Percentiles rank a stretch among this genome's conserved stretches.
Evolutionary conservation across 2,888 invertebrate species (phyloP).

Genomic region (Caenorhabditis doughertyi): DNA sequence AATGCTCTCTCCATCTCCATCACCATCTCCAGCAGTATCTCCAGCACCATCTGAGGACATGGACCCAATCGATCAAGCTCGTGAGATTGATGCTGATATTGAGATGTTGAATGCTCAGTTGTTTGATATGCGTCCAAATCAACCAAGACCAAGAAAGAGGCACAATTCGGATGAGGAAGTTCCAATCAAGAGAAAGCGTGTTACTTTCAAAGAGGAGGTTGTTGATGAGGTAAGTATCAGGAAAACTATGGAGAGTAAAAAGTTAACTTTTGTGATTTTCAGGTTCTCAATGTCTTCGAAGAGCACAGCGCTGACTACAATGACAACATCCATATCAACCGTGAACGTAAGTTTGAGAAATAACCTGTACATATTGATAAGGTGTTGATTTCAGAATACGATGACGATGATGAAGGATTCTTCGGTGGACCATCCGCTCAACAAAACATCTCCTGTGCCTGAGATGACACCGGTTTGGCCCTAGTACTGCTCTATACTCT

Average conservation of each 20-base stretch:
- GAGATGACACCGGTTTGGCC: background rate
- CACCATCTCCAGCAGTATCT: constrained; percentile 21
- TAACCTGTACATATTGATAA: background rate
- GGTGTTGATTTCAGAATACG: constrained; percentile 15
- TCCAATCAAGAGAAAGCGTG: constrained; percentile 30
- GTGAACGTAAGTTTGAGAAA: constrained; percentile 3
- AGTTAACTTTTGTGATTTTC: background rate
- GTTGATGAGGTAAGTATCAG: constrained; percentile 44
- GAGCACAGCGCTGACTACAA: background rate
- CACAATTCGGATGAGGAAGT: constrained; percentile 18
- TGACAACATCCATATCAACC: background rate
- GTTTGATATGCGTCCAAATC: constrained; percentile 25
- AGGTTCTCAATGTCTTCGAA: background rate
- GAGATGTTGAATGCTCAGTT: constrained; percentile 36
- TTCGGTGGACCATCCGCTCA: constrained; percentile 27
- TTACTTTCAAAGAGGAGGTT: constrained; percentile 39
- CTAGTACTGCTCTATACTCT: too few relatives aligned
- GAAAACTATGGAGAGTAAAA: background rate
- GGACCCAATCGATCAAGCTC: constrained; percentile 7
- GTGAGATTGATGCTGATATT: constrained; percentile 12
- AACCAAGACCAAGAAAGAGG: constrained; percentile 31
- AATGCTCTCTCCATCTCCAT: constrained; percentile 35
- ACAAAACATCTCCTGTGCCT: constrained; percentile 2
- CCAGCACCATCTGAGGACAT: constrained; percentile 21
- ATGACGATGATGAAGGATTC: constrained; percentile 53